A percentile compares a stretch with the other conserved stretches of the same genome.
These are phyloP conservation scores for Thumatha senex DNA, from an alignment of 2,888 invertebrate genomes.

Conservation along the genomic window DNA sequence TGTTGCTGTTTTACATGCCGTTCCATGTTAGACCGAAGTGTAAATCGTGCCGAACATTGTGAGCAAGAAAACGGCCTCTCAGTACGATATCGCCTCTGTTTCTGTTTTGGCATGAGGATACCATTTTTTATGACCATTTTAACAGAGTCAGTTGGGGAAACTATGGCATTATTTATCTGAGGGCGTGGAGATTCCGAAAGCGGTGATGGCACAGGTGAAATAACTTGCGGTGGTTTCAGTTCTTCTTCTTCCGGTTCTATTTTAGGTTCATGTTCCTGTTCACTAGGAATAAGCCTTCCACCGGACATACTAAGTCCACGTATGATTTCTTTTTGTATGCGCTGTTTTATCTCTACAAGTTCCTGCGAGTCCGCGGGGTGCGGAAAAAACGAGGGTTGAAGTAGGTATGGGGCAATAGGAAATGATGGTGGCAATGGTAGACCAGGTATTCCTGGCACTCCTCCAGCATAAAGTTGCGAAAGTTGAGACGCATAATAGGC, in stretches of 20 bases:
- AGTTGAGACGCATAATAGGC: slow-evolving; percentile 85
- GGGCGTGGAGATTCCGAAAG: slow-evolving; percentile 78
- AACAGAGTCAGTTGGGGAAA: slow-evolving; percentile 85
- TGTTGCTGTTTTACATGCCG: slow-evolving; percentile 97
- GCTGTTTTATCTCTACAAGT: slow-evolving; percentile 87
- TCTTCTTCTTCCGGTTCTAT: slow-evolving; percentile 82
- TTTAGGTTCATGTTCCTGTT: slow-evolving; percentile 63
- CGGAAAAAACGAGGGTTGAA: slow-evolving; percentile 82
- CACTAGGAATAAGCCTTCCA: slow-evolving; percentile 83
- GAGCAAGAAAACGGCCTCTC: slow-evolving; percentile 96
- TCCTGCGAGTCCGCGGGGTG: slow-evolving; percentile 84
- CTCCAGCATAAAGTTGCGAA: slow-evolving; percentile 84
- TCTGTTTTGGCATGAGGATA: slow-evolving; percentile 95
- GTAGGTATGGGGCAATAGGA: slow-evolving; percentile 80
- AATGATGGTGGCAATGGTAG: slow-evolving; percentile 83
- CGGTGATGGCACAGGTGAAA: slow-evolving; percentile 71
- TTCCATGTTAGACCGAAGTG: slow-evolving; percentile 97
- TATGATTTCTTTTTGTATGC: slow-evolving; percentile 86
- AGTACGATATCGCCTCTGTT: slow-evolving; percentile 94
- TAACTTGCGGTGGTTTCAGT: slow-evolving; percentile 71
- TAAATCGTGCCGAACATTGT: slow-evolving; percentile 95
- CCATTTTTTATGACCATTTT: slow-evolving; percentile 97
- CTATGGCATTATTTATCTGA: slow-evolving; percentile 69
- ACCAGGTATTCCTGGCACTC: slow-evolving; percentile 80
- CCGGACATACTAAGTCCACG: slow-evolving; percentile 87